phyloP scores from a whole-genome alignment of 2,888 invertebrate species.

The Drosophila vallismaia region DNA sequence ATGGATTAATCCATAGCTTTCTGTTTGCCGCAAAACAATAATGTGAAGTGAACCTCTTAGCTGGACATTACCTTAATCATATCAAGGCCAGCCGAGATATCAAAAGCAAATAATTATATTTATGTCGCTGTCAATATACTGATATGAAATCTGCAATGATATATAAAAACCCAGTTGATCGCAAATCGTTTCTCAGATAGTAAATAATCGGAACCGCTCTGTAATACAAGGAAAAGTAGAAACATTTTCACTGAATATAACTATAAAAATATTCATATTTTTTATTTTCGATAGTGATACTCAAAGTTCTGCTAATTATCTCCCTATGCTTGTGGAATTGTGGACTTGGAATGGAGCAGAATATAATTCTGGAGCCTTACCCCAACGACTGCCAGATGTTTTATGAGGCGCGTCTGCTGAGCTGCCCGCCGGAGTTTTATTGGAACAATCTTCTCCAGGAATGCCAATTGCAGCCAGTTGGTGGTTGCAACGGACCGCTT shows the following conservation, averaged over 20 bases:
- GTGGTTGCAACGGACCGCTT: not conserved
- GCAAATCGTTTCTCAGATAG: not conserved
- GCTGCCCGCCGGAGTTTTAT: slow-evolving; percentile 31
- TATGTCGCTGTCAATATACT: not conserved
- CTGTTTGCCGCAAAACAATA: not conserved
- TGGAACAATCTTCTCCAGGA: slow-evolving; percentile 46
- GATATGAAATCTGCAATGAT: slow-evolving; percentile 1
- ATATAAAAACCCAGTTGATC: not conserved
- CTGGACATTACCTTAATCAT: slow-evolving; percentile 11
- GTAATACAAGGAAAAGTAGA: slow-evolving; percentile 26
- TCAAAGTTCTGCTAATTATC: not conserved
- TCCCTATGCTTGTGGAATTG: slow-evolving; percentile 4
- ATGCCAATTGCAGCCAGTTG: slow-evolving; percentile 26
- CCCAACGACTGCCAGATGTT: slow-evolving; percentile 52
- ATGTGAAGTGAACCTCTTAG: slow-evolving; percentile 20
- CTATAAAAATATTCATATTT: not conserved
- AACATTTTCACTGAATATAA: too few species aligned
- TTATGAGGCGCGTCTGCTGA: slow-evolving; percentile 23
- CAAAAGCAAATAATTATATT: not conserved
- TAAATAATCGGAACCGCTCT: not conserved
- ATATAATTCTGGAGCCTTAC: slow-evolving; percentile 1
- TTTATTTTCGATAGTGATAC: slow-evolving; percentile 32
- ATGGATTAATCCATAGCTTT: not conserved
- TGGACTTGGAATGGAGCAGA: slow-evolving; percentile 4
- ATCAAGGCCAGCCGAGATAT: slow-evolving; percentile 25